Conservation (phyloP, 2,797 vertebrate species). For the Echeneis naucrates region DNA sequence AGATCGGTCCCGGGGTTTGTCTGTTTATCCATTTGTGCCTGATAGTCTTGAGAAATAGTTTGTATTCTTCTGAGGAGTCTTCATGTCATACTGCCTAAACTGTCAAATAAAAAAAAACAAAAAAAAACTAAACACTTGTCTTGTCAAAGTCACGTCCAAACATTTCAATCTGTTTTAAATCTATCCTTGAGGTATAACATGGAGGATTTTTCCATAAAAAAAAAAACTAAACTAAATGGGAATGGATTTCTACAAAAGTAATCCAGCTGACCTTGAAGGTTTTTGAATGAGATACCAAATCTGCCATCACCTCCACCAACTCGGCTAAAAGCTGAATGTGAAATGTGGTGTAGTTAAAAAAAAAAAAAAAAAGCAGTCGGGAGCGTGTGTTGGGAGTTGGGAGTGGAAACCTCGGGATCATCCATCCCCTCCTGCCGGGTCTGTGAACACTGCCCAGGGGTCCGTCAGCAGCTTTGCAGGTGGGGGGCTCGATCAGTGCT, state of each 20-base stretch:
- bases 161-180: background rate
- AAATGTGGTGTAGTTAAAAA: background rate
- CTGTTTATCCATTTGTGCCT: constrained; percentile 2
- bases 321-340: background rate
- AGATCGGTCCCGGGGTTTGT: background rate
- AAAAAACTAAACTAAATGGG: no score
- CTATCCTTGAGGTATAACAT: background rate
- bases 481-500: constrained; percentile 31
- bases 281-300: background rate
- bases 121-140: background rate
- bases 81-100: background rate
- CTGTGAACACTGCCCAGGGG: constrained; percentile 14
- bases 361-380: background rate
- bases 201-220: no score
- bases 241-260: no score
- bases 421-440: constrained; percentile 21
- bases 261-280: background rate
- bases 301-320: background rate
- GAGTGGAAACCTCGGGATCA: constrained; percentile 15
- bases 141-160: background rate
- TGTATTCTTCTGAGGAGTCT: background rate
- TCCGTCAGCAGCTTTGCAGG: constrained; percentile 8
- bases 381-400: constrained; percentile 2
- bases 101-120: no score
- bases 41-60: background rate